These are phyloP conservation scores for Psittacula cyanocephala DNA, from an alignment of 2,113 vertebrate genomes.

Conservation along the genomic window DNA sequence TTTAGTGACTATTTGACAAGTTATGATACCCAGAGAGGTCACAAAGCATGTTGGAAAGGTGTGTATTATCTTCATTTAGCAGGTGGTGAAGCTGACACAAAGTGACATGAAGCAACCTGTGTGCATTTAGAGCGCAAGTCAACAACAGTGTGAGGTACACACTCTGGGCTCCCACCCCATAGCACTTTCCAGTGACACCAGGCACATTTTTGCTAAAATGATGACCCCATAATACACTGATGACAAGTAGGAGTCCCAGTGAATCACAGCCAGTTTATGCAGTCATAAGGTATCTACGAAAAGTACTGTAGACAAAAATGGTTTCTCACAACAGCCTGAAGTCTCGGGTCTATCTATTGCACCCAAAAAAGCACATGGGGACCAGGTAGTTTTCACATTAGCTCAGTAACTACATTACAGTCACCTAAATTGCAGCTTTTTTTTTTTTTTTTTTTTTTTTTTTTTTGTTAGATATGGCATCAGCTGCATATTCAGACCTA, in stretches of 20 bases:
- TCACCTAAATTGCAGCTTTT: not conserved
- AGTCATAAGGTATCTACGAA: not conserved
- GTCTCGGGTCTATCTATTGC: not conserved
- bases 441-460: not conserved
- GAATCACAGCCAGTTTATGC: not conserved
- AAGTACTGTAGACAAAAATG: not conserved
- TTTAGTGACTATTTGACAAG: not conserved
- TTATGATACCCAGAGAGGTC: not conserved
- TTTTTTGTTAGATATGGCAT: not conserved
- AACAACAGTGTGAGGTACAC: not conserved
- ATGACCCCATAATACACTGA: not conserved
- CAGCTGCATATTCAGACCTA: not conserved
- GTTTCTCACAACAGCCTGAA: not conserved
- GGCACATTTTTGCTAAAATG: not conserved
- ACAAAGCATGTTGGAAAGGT: fast-evolving
- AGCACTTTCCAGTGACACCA: not conserved
- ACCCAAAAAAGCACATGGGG: not conserved
- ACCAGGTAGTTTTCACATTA: not conserved
- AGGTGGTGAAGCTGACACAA: not conserved
- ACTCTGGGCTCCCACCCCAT: not conserved
- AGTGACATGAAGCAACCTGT: not conserved
- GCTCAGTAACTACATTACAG: not conserved
- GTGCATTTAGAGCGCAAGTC: not conserved
- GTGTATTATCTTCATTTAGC: not conserved
- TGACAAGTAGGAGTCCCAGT: not conserved